Conservation (phyloP, 2,797 vertebrate genomes). For the Danionella dracula region DNA sequence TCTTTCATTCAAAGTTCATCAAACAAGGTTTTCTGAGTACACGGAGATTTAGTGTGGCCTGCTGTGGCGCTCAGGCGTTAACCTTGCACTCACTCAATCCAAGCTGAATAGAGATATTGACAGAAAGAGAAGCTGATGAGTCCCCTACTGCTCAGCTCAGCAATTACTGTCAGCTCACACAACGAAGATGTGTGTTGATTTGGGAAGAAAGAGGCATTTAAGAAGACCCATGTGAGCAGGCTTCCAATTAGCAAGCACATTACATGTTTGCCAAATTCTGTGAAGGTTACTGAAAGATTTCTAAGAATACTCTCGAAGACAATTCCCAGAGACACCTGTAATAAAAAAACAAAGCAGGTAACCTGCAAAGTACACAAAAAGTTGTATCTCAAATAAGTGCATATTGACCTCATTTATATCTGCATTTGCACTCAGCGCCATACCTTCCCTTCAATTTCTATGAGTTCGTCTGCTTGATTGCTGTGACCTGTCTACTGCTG, state of each 20-base stretch:
- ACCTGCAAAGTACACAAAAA: background rate
- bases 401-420: slow-evolving; percentile 13
- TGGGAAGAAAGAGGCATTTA: slow-evolving; percentile 25
- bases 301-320: background rate
- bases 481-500: slow-evolving; percentile 43
- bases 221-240: slow-evolving; percentile 11
- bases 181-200: slow-evolving; percentile 29
- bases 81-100: slow-evolving; percentile 8
- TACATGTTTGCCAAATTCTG: slow-evolving; percentile 8
- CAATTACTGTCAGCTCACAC: slow-evolving; percentile 41
- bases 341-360: background rate
- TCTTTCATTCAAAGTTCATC: background rate
- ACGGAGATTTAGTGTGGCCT: background rate
- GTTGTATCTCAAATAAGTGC: slow-evolving; percentile 1
- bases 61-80: background rate
- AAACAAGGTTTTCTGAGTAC: background rate
- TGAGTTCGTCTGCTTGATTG: slow-evolving; percentile 37
- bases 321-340: background rate
- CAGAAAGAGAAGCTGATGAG: slow-evolving; percentile 4
- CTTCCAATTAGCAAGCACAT: slow-evolving; percentile 27
- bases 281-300: background rate
- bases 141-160: slow-evolving; percentile 18
- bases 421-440: slow-evolving; percentile 16
- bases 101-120: slow-evolving; percentile 20
- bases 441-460: slow-evolving; percentile 30